Evolutionary conservation across 1,140 invertebrate genomes (phyloP).

Genomic region (Monochamus saltuarius): DNA sequence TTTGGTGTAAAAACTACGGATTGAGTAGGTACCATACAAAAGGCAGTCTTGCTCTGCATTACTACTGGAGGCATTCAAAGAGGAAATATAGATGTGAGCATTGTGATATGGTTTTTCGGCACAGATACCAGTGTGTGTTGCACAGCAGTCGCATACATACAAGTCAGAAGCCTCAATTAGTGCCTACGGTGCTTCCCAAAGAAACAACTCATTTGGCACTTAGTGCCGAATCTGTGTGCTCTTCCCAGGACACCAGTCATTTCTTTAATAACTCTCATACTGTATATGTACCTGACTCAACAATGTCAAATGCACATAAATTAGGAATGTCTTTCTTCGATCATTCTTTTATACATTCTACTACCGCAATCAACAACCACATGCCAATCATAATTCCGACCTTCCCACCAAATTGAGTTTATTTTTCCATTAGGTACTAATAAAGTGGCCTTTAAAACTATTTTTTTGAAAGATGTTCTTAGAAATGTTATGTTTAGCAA

Average conservation of each 20-base stretch:
- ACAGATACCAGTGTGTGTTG: conserved; percentile 53
- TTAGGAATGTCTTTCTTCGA: conserved; percentile 50
- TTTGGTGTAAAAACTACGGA: conserved; percentile 42
- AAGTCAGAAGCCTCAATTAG: conserved; percentile 35
- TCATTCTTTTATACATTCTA: conserved; percentile 48
- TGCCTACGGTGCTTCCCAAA: conserved; percentile 36
- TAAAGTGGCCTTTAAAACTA: conserved; percentile 2
- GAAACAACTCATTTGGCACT: conserved; percentile 41
- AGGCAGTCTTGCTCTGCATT: conserved; percentile 43
- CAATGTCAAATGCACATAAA: conserved; percentile 46
- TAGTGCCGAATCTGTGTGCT: conserved; percentile 28
- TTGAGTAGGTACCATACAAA: conserved; percentile 47
- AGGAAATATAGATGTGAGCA: conserved; percentile 51
- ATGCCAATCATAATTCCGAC: conserved; percentile 51
- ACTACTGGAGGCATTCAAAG: conserved; percentile 46
- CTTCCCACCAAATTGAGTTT: conserved; percentile 47
- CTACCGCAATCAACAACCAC: conserved; percentile 45
- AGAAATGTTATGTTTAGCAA: too few species aligned
- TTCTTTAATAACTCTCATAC: conserved; percentile 41
- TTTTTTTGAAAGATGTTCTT: too few species aligned
- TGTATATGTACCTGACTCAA: conserved; percentile 49
- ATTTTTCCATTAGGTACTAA: background rate
- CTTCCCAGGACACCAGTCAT: conserved; percentile 36
- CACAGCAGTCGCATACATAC: conserved; percentile 51
- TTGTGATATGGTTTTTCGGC: conserved; percentile 49